phyloP scores from a whole-genome alignment of 2,797 vertebrate species.

The Arremon brunneinucha region DNA sequence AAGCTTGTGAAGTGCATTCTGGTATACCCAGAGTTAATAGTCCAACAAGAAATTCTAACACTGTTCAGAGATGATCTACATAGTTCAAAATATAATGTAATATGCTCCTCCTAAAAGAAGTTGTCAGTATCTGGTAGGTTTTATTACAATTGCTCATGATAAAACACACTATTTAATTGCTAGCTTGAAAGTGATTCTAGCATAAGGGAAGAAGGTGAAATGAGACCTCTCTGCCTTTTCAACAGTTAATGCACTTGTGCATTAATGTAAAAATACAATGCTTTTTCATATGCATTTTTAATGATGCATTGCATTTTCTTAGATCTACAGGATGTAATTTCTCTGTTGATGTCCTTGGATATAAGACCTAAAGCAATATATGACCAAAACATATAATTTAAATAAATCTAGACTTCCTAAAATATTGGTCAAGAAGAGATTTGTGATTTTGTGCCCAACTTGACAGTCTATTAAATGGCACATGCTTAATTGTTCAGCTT shows the following conservation, averaged over 20 bases:
- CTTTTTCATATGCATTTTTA: constrained; percentile 54
- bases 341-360: neutral
- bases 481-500: neutral
- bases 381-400: neutral
- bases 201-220: constrained; percentile 69
- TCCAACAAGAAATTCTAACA: constrained; percentile 63
- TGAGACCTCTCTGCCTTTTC: constrained; percentile 67
- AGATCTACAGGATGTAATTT: neutral
- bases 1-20: constrained; percentile 9
- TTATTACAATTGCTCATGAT: constrained; percentile 63
- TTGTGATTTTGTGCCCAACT: neutral
- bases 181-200: constrained; percentile 70
- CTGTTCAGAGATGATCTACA: constrained; percentile 62
- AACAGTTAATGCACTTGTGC: constrained; percentile 66
- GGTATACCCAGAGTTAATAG: constrained; percentile 58
- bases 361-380: neutral
- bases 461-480: neutral
- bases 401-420: neutral
- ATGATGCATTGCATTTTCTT: constrained; percentile 23
- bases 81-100: constrained; percentile 64
- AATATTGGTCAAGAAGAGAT: neutral
- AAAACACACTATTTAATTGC: constrained; percentile 72
- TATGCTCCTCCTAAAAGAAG: constrained; percentile 70
- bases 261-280: constrained; percentile 51
- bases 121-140: constrained; percentile 64